Conservation (phyloP, 2,888 invertebrate species). For the Leptopilina myrica region DNA sequence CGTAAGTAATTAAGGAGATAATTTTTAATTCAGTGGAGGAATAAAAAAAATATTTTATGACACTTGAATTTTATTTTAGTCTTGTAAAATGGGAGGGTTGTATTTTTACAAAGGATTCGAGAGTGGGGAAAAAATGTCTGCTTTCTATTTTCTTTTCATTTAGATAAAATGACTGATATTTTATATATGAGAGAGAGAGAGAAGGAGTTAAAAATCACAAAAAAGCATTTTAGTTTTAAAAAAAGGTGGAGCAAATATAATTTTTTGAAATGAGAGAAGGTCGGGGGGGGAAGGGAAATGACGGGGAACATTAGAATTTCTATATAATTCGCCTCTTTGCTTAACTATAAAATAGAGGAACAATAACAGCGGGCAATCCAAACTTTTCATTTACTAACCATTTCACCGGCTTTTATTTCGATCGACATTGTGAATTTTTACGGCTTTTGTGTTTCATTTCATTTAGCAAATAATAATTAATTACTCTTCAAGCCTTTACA, state of each 20-base stretch:
- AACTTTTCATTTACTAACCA: not conserved
- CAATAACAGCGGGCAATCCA: not conserved
- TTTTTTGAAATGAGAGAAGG: not conserved
- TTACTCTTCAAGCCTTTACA: constrained; percentile 12
- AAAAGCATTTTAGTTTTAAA: not conserved
- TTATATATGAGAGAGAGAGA: too few species aligned
- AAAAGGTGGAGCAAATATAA: not conserved
- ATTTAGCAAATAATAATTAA: constrained; percentile 19
- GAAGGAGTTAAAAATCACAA: not conserved
- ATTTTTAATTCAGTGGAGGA: too few species aligned
- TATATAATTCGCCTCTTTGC: too few species aligned
- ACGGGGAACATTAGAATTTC: too few species aligned
- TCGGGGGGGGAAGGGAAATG: too few species aligned
- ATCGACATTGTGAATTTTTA: constrained; percentile 8
- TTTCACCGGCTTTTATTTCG: not conserved
- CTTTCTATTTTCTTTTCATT: not conserved
- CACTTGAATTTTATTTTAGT: too few species aligned
- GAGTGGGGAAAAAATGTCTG: not conserved
- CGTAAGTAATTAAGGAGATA: too few species aligned
- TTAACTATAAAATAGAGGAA: not conserved
- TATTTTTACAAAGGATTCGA: not conserved
- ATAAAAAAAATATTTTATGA: too few species aligned
- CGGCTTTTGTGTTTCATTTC: constrained; percentile 1
- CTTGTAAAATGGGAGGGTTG: not conserved
- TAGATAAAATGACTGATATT: not conserved